Evolutionary conservation across 2,888 invertebrate species (phyloP).

Genomic region (Leucania comma): DNA sequence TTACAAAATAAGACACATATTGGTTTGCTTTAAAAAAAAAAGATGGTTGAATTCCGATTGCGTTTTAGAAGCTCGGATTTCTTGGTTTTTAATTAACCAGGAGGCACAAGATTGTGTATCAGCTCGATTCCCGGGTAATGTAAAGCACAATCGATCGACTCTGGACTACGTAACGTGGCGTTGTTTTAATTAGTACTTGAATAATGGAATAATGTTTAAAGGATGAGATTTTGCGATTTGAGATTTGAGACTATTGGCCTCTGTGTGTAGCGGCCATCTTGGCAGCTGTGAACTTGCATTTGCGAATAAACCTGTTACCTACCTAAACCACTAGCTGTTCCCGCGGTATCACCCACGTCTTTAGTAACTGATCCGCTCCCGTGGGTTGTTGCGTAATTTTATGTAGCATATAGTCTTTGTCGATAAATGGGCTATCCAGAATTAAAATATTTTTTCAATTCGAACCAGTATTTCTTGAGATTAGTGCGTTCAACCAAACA

Average conservation of each 20-base stretch:
- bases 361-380: too few relatives aligned
- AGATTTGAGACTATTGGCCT: constrained; percentile 14
- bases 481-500: too few relatives aligned
- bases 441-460: too few relatives aligned
- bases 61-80: constrained; percentile 38
- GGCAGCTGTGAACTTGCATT: neutral
- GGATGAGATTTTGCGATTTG: constrained; percentile 39
- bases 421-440: too few relatives aligned
- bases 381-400: too few relatives aligned
- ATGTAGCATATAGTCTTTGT: too few relatives aligned
- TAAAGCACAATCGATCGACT: constrained; percentile 60
- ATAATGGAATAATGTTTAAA: constrained; percentile 59
- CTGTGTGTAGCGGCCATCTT: constrained; percentile 12
- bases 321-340: too few relatives aligned
- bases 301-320: neutral
- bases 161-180: constrained; percentile 44
- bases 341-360: too few relatives aligned
- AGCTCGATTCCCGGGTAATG: constrained; percentile 61
- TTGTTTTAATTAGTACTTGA: constrained; percentile 65
- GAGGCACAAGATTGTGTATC: constrained; percentile 60
- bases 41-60: constrained; percentile 50
- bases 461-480: too few relatives aligned
- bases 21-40: constrained; percentile 10
- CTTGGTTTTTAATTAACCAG: constrained; percentile 65
- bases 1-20: neutral